Percentiles rank a stretch among this genome's conserved stretches.
Conservation (phyloP, 2,113 vertebrate species). For the Dolichotis patagonum region DNA sequence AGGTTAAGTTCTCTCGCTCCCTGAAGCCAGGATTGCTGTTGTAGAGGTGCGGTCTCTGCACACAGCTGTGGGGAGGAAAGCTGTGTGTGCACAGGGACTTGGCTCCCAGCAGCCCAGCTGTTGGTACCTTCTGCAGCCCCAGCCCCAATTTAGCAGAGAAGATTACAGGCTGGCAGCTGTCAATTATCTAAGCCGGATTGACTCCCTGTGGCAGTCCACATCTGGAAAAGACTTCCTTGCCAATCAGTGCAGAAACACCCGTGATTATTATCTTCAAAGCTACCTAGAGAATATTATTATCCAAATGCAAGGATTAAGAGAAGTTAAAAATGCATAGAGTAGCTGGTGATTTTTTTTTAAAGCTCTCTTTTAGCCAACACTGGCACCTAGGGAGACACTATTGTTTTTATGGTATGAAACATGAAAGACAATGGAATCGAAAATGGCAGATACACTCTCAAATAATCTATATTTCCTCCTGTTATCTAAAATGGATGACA, state of each 20-base stretch:
- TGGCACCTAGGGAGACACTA: not conserved
- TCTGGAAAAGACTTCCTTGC: constrained; percentile 53
- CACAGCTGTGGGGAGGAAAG: not conserved
- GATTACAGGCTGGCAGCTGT: constrained; percentile 58
- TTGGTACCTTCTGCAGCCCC: not conserved
- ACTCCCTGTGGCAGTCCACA: constrained; percentile 34
- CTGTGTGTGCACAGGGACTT: not conserved
- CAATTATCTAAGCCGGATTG: constrained; percentile 51
- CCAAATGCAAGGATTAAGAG: constrained; percentile 45
- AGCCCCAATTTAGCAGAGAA: constrained; percentile 39
- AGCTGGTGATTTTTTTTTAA: not conserved
- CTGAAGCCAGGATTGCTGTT: not conserved
- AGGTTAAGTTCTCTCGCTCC: not conserved
- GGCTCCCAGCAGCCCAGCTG: constrained; percentile 58
- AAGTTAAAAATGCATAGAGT: constrained; percentile 13
- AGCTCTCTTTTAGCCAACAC: not conserved
- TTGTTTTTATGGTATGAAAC: constrained; percentile 29
- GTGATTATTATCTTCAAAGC: constrained; percentile 41
- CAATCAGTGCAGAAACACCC: not conserved
- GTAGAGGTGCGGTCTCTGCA: not conserved
- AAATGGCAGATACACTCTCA: constrained; percentile 13
- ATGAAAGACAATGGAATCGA: not conserved
- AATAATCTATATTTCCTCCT: constrained; percentile 30
- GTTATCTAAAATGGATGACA: constrained; percentile 43
- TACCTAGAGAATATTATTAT: constrained; percentile 23